Evolutionary conservation across 2,113 vertebrate species (phyloP).

Genomic region (Elgaria multicarinata): DNA sequence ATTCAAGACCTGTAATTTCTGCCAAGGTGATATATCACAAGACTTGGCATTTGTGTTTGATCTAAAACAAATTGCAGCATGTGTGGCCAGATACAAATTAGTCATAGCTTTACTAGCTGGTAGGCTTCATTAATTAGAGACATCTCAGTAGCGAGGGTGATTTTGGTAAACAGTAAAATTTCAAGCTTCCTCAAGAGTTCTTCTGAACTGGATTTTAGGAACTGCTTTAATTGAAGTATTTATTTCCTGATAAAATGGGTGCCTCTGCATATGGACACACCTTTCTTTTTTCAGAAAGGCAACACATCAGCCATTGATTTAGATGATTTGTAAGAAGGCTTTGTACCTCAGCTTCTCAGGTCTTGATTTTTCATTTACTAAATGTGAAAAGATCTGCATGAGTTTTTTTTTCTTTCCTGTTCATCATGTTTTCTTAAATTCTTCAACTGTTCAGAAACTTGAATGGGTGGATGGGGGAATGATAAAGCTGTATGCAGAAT

Average conservation of each 20-base stretch:
- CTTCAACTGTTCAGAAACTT: background rate
- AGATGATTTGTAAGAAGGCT: background rate
- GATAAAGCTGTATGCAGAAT: background rate
- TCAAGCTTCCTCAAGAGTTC: background rate
- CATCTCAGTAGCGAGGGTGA: background rate
- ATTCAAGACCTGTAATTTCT: background rate
- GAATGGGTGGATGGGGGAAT: background rate
- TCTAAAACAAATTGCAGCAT: background rate
- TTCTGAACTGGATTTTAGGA: background rate
- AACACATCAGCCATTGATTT: background rate
- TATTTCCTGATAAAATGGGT: background rate
- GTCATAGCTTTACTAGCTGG: background rate
- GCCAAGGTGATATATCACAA: background rate
- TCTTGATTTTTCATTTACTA: background rate
- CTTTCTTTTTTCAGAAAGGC: background rate
- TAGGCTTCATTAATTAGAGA: background rate
- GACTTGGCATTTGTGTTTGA: background rate
- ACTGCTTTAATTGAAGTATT: background rate
- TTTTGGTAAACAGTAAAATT: background rate
- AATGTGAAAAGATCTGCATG: background rate
- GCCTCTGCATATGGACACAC: background rate
- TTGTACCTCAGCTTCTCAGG: background rate
- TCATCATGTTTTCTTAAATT: background rate
- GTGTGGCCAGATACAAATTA: fast-evolving
- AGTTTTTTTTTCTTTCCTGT: background rate